A percentile compares a stretch with the other conserved stretches of the same genome.
These are phyloP conservation scores for Augochlorella aurata DNA, from an alignment of 2,888 invertebrate species.

Conservation along the genomic window DNA sequence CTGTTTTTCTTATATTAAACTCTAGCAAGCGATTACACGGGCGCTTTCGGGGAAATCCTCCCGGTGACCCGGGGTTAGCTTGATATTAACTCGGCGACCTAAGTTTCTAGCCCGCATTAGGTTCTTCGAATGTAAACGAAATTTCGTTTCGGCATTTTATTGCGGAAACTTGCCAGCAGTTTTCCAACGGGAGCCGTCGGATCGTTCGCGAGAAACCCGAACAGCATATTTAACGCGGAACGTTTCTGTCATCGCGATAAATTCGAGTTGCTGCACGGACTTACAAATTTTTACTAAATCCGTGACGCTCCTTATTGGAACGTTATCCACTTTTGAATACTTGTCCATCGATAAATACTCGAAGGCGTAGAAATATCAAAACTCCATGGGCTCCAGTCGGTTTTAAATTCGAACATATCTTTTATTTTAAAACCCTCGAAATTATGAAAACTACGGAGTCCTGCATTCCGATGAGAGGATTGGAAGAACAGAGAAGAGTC, in stretches of 20 bases:
- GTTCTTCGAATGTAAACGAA: not conserved
- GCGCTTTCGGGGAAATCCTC: slow-evolving; percentile 15
- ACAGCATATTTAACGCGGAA: not conserved
- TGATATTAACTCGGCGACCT: slow-evolving; percentile 17
- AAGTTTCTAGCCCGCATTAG: not conserved
- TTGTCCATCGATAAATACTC: no score
- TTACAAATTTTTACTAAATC: not conserved
- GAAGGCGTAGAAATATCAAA: no score
- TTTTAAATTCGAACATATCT: no score
- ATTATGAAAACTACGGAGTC: no score
- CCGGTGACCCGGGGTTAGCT: not conserved
- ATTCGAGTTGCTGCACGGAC: not conserved
- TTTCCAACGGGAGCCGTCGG: not conserved
- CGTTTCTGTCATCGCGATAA: not conserved
- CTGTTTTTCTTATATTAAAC: slow-evolving; percentile 28
- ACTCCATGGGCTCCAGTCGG: no score
- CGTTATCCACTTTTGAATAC: no score
- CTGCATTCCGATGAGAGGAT: no score
- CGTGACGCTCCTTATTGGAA: no score
- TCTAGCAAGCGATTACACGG: slow-evolving; percentile 23
- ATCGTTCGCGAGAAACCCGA: not conserved
- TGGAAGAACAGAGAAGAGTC: no score
- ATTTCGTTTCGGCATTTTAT: not conserved
- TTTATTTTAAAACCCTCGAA: no score
- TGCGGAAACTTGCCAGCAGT: not conserved